A percentile compares a stretch with the other conserved stretches of the same genome.
phyloP scores from a whole-genome alignment of 1,140 invertebrate genomes.

The Cydia fagiglandana region DNA sequence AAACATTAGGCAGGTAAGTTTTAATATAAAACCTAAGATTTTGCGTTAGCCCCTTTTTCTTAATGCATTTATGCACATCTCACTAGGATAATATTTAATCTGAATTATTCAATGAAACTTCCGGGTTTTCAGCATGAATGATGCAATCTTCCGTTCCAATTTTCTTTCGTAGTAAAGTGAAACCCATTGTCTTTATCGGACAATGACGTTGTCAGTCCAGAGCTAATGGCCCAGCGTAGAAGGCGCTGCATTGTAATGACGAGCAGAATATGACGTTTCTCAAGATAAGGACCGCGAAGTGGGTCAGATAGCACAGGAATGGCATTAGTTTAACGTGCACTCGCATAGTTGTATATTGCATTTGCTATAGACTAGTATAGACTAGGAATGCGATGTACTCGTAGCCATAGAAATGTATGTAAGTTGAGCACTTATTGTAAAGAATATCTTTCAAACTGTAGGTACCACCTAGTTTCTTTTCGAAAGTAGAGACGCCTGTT shows the following conservation, averaged over 20 bases:
- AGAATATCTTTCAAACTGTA: too few species aligned
- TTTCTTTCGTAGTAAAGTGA: slow-evolving; percentile 6
- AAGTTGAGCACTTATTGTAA: background rate
- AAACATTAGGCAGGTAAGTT: too few species aligned
- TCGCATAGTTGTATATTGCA: background rate
- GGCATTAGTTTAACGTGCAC: slow-evolving; percentile 26
- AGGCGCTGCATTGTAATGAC: slow-evolving; percentile 18
- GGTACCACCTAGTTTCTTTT: too few species aligned
- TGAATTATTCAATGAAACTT: background rate
- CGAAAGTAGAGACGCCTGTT: too few species aligned
- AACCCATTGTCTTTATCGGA: background rate
- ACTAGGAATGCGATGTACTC: background rate
- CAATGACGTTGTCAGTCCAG: slow-evolving; percentile 22
- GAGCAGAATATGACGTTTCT: slow-evolving; percentile 20
- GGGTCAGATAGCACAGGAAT: slow-evolving; percentile 35
- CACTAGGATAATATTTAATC: background rate
- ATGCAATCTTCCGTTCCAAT: slow-evolving; percentile 18
- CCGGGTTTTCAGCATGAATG: background rate
- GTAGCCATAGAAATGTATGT: background rate
- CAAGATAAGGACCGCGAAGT: slow-evolving; percentile 29
- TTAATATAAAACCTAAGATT: too few species aligned
- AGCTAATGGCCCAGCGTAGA: slow-evolving; percentile 15
- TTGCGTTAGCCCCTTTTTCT: too few species aligned
- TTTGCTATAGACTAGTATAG: background rate
- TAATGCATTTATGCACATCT: background rate